Evolutionary conservation across 2,113 vertebrate species (phyloP).

Genomic region (Rhadina sibilatrix): DNA sequence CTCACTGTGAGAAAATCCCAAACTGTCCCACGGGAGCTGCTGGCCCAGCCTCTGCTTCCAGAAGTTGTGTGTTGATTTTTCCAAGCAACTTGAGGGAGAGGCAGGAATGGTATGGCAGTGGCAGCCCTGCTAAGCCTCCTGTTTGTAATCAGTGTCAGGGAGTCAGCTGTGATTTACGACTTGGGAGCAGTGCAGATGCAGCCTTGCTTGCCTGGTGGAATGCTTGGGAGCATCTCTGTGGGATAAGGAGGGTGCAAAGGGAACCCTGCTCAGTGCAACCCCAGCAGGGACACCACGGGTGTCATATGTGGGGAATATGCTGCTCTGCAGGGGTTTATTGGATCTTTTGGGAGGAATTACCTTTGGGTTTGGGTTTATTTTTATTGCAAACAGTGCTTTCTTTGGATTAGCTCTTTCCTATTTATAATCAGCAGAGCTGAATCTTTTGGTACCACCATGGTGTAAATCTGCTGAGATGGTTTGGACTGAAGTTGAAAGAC

Average conservation of each 20-base stretch:
- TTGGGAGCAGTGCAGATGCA: neutral
- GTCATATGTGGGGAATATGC: rapidly evolving
- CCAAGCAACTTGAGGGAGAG: neutral
- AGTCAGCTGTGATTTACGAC: neutral
- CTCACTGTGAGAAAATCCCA: neutral
- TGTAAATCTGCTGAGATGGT: neutral
- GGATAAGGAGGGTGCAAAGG: neutral
- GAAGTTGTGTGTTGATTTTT: neutral
- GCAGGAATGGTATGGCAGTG: neutral
- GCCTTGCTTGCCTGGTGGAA: neutral
- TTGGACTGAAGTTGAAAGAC: neutral
- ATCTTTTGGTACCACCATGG: rapidly evolving
- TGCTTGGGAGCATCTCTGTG: neutral
- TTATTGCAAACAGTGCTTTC: neutral
- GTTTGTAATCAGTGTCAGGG: neutral
- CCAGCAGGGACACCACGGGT: neutral
- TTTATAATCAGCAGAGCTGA: neutral
- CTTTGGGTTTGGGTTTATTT: neutral
- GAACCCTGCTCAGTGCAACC: neutral
- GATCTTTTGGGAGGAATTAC: neutral
- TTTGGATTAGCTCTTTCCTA: neutral
- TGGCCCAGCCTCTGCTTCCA: neutral
- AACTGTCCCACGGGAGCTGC: neutral
- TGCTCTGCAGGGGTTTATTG: neutral
- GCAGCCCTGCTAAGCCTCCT: neutral